phyloP scores from a whole-genome alignment of 2,113 vertebrate genomes.

The Anolis carolinensis region DNA sequence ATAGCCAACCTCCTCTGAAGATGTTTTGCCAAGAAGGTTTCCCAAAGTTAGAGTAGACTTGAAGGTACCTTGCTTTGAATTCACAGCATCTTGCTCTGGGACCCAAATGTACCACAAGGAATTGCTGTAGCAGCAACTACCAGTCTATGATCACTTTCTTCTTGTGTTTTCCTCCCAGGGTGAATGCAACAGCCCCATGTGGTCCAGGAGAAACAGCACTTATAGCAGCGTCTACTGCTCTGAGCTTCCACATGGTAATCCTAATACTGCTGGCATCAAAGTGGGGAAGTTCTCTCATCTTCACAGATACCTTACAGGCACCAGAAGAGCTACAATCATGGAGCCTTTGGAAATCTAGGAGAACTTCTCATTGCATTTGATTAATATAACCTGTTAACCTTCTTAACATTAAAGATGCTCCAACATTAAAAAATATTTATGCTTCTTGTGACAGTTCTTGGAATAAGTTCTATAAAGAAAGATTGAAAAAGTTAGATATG shows the following conservation, averaged over 20 bases:
- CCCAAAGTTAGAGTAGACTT: no score
- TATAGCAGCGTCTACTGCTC: slow-evolving; percentile 82
- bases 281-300: no score
- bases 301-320: background rate
- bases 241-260: slow-evolving; percentile 85
- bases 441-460: background rate
- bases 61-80: no score
- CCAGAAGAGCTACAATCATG: background rate
- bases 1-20: no score
- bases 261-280: background rate
- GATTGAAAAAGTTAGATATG: background rate
- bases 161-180: slow-evolving; percentile 76
- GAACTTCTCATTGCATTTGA: background rate
- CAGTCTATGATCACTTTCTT: slow-evolving; percentile 13
- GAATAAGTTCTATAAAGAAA: background rate
- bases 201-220: slow-evolving; percentile 85
- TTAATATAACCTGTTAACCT: background rate
- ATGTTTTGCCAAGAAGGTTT: no score
- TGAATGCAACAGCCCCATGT: slow-evolving; percentile 87
- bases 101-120: background rate
- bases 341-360: background rate
- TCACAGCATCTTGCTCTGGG: background rate
- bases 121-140: background rate
- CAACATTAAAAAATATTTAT: background rate
- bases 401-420: background rate